phyloP scores from a whole-genome alignment of 2,113 vertebrate genomes.

The pig (Sus scrofa) region DNA sequence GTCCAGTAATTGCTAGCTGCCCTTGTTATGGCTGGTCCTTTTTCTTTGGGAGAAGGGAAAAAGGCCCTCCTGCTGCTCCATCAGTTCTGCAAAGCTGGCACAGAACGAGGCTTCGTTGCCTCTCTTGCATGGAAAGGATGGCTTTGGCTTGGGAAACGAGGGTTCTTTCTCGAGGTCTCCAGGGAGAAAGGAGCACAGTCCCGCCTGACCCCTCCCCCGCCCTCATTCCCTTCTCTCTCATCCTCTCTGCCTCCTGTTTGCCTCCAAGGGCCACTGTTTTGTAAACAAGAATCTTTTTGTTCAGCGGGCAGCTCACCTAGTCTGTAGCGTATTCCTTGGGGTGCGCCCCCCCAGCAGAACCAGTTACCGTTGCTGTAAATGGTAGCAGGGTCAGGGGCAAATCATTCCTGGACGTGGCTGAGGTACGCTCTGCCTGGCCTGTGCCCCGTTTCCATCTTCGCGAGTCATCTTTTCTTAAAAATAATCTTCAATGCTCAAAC shows the following conservation, averaged over 20 bases:
- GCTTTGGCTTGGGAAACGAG: conserved; percentile 40
- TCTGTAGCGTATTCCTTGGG: not conserved
- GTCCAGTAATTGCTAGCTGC: not conserved
- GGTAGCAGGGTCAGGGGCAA: no score
- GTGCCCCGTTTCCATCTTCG: not conserved
- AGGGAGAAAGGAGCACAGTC: not conserved
- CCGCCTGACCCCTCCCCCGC: not conserved
- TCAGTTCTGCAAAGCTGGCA: not conserved
- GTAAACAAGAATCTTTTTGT: conserved; percentile 31
- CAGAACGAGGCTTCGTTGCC: not conserved
- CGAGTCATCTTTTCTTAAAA: not conserved
- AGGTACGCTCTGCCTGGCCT: conserved; percentile 11
- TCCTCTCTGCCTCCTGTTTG: not conserved
- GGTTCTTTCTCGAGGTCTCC: conserved; percentile 21
- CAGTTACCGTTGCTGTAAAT: not conserved
- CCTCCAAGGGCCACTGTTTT: not conserved
- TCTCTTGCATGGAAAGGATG: conserved; percentile 22
- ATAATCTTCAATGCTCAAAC: not conserved
- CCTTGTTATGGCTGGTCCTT: not conserved
- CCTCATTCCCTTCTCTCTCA: not conserved
- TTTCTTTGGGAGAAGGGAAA: not conserved
- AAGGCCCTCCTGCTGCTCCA: not conserved
- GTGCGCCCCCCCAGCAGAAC: no score
- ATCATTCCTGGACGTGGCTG: not conserved
- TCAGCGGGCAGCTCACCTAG: not conserved